Percentiles rank a stretch among this genome's conserved stretches.
These are phyloP conservation scores for Phoenicopterus ruber DNA, from an alignment of 2,113 vertebrate genomes.

Conservation along the genomic window DNA sequence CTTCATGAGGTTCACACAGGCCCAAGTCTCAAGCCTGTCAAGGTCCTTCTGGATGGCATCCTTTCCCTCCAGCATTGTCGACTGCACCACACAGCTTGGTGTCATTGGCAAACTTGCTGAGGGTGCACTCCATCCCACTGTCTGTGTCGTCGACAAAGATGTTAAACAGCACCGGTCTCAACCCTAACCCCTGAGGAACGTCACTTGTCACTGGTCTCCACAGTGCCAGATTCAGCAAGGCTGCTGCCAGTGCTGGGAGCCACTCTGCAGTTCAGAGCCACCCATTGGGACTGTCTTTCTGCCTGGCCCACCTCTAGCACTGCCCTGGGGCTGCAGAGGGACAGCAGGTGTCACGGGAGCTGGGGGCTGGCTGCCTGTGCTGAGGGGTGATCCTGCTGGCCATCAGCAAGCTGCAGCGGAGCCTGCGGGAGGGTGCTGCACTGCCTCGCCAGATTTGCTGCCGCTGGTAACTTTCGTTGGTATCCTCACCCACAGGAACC, in stretches of 20 bases:
- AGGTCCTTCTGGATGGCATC: no score
- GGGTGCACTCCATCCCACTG: no score
- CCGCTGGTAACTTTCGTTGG: no score
- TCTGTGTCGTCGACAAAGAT: no score
- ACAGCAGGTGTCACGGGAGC: not conserved
- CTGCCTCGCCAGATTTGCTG: not conserved
- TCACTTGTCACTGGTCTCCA: no score
- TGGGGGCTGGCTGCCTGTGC: fast-evolving
- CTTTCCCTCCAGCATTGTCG: no score
- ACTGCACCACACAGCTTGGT: no score
- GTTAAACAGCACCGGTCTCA: no score
- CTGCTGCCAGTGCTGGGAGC: not conserved
- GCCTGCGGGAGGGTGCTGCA: not conserved
- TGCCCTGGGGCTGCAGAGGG: not conserved
- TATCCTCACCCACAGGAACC: not conserved
- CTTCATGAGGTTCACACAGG: no score
- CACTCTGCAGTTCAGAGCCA: not conserved
- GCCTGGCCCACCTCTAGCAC: not conserved
- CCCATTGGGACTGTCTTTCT: fast-evolving
- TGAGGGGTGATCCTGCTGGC: not conserved
- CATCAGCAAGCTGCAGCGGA: not conserved
- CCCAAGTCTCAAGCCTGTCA: no score
- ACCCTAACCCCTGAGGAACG: no score
- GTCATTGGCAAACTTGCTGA: no score
- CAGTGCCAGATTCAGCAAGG: not conserved